phyloP scores from a whole-genome alignment of 1,140 invertebrate species.

The Drosophila bipectinata region DNA sequence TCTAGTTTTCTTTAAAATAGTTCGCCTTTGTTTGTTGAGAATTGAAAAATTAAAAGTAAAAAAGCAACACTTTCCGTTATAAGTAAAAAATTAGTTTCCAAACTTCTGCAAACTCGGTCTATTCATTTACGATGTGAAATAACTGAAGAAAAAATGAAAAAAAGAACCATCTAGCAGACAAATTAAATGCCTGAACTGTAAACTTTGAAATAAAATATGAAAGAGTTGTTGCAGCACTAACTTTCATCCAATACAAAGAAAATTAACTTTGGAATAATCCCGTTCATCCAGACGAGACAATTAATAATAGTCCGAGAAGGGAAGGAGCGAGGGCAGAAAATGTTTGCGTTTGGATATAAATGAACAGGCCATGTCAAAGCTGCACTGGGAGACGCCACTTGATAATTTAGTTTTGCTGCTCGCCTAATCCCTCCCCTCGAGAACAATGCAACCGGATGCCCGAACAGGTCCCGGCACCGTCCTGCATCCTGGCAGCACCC shows the following conservation, averaged over 20 bases:
- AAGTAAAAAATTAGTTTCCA: background rate
- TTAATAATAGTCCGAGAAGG: conserved; percentile 56
- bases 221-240: conserved; percentile 29
- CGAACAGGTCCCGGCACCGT: conserved; percentile 10
- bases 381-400: conserved; percentile 28
- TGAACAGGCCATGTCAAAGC: conserved; percentile 62
- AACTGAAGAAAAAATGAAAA: conserved; percentile 23
- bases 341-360: conserved; percentile 56
- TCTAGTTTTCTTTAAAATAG: too few relatives aligned
- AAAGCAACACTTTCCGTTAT: too few relatives aligned
- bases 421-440: conserved; percentile 58
- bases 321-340: conserved; percentile 10
- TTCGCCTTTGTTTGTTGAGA: background rate
- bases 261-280: conserved; percentile 49
- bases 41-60: background rate
- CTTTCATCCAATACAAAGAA: conserved; percentile 16
- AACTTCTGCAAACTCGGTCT: conserved; percentile 43
- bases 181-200: conserved; percentile 66
- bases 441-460: conserved; percentile 24
- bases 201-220: conserved; percentile 57
- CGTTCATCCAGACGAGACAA: conserved; percentile 61
- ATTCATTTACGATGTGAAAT: conserved; percentile 36
- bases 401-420: conserved; percentile 35
- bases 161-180: conserved; percentile 57
- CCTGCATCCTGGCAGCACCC: conserved; percentile 9